phyloP scores from a whole-genome alignment of 2,888 invertebrate species.

The Hirtodrosophila alboralis region DNA sequence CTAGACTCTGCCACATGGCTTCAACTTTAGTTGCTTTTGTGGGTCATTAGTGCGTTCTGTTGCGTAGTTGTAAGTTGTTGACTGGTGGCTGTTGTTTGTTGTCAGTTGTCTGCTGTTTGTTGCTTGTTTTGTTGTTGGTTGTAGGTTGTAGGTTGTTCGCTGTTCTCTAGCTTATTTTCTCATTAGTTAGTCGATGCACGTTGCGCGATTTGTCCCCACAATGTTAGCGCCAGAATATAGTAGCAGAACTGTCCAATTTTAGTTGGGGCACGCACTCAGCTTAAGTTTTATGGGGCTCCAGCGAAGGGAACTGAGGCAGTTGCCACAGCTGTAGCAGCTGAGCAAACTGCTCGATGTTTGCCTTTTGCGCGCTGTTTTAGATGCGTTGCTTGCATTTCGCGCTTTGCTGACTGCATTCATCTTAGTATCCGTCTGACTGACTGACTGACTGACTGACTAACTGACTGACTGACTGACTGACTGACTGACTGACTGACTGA shows the following conservation, averaged over 20 bases:
- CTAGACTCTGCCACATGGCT: constrained; percentile 19
- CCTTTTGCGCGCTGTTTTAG: constrained; percentile 35
- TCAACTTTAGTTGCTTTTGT: constrained; percentile 43
- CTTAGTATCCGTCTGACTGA: too few relatives aligned
- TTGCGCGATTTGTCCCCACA: constrained; percentile 68
- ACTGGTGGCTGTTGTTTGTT: too few relatives aligned
- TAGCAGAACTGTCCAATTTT: constrained; percentile 24
- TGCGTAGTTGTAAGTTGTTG: constrained; percentile 34
- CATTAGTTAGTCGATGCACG: constrained; percentile 76
- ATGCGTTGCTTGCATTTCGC: constrained; percentile 50
- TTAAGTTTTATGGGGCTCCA: constrained; percentile 37
- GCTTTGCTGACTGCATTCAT: constrained; percentile 43
- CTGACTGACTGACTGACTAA: too few relatives aligned
- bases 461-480: background rate
- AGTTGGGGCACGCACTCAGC: constrained; percentile 36
- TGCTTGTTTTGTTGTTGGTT: too few relatives aligned
- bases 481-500: too few relatives aligned
- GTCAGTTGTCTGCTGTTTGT: too few relatives aligned
- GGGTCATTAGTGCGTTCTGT: constrained; percentile 67
- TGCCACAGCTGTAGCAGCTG: constrained; percentile 25
- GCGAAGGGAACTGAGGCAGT: constrained; percentile 6
- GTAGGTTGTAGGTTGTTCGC: background rate
- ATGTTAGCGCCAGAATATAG: constrained; percentile 48
- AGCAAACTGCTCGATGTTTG: too few relatives aligned
- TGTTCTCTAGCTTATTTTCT: constrained; percentile 62